Evolutionary conservation across 1,140 invertebrate genomes (phyloP).

Genomic region (Cryptotermes secundus): DNA sequence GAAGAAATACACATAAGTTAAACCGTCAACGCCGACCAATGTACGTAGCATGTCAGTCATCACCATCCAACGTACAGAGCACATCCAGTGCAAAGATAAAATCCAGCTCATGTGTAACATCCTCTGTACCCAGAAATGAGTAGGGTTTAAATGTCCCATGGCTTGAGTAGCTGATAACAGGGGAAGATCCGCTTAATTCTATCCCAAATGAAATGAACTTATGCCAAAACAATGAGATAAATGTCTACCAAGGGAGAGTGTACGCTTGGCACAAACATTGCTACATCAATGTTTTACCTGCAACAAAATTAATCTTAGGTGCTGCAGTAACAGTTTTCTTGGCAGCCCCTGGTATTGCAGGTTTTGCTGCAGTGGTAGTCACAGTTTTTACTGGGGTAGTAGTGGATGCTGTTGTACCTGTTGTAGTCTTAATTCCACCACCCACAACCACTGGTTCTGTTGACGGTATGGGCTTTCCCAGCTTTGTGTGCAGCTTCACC

Average conservation of each 20-base stretch:
- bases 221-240: not conserved
- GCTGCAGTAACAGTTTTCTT: conserved; percentile 66
- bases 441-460: conserved; percentile 81
- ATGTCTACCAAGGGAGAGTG: not conserved
- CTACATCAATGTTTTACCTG: conserved; percentile 48
- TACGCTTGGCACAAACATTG: not conserved
- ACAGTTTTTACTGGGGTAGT: conserved; percentile 36
- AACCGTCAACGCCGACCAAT: no score
- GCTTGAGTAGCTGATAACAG: not conserved
- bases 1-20: no score
- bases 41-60: no score
- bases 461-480: conserved; percentile 96
- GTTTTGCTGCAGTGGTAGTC: conserved; percentile 37
- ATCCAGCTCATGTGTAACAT: no score
- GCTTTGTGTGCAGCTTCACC: conserved; percentile 91
- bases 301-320: conserved; percentile 89
- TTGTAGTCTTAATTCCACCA: conserved; percentile 39
- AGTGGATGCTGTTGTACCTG: conserved; percentile 40
- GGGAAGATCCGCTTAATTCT: not conserved
- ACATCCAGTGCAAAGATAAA: no score
- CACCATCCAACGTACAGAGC: no score
- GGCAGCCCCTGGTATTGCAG: conserved; percentile 44
- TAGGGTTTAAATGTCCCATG: no score
- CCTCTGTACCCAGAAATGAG: no score
- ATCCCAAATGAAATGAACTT: not conserved